Base-by-base conservation (phyloP, 2,888 invertebrate genomes). In the Eupithecia dodoneata region DNA sequence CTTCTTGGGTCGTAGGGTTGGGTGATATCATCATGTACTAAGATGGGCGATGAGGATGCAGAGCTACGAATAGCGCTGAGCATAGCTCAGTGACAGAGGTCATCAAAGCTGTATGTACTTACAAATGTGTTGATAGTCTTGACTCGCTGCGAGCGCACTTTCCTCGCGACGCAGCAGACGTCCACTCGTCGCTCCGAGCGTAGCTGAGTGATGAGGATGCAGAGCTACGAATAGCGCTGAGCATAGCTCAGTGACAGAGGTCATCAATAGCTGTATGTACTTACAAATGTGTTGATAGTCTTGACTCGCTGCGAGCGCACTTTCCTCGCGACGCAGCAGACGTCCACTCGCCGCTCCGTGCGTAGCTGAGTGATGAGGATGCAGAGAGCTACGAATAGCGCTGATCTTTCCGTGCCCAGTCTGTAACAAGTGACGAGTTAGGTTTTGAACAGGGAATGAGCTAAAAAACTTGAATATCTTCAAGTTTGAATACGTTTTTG, bases 311-410 rank as follows among this genome's bases (percentile, higher is more conserved):
- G 98, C 81, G 97, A 97, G 87, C 98, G 96, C 85, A 98, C 95
- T 89, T 98, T 98, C 85, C 98, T 96, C 82, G 97, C 97, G 73
- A 97, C 97, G 83, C 97, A 97, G 93, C 98, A 97, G 82, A 98
- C 97, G 95, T 99, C 98, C 49, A 98, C 97, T 87, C 98, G 96
- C 83, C 97, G 97, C 92, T 99, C 99, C 69, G 96, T 96, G 85
- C 97, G 96, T 88, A 98, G 94, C 91, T 98, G 98, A 87, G 97
- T 97, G 83, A 98, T 97, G 84, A 98, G 96, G 87, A 98, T 97
- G 93, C 97, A 97, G 87, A 98, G 96, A 74, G 98, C 98, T 80
- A 98, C 98, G 93, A 98, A 98, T 95, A 98, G 97, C 74, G 98
- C 97, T 92, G 98, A 98, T 81, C 98, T 96, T 90, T 98, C 98